Base-by-base conservation (phyloP, 2,888 invertebrate species). In the Phrixothrix hirtus region DNA sequence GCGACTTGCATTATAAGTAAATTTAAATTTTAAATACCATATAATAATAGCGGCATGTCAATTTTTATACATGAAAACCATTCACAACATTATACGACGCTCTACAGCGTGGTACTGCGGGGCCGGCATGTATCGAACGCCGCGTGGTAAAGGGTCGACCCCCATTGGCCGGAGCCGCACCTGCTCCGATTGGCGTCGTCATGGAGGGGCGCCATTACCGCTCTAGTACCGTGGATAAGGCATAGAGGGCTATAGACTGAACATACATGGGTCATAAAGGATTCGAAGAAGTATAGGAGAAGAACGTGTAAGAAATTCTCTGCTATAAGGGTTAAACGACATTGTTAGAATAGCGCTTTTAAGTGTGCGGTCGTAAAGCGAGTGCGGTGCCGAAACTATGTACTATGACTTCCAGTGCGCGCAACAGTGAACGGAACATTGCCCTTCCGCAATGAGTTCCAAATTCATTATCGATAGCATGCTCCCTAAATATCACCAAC, bases 401-500 rank as follows among this genome's bases (percentile, higher is more conserved):
- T 60, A 74, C 69, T 72, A 73, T 73, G 71, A 70, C 68, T 70
- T 66, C 64, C 64, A 70, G 73, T 73, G 74, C 69, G 69, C 65
- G 68, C 65, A 70, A 66, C 66, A 70, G 72, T 73, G 71, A 69
- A 57, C 61, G 67, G 69, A 62, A 64, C 69, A 63, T 65, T 66
- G 71, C 70, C 66, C 66, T 63, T 66, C 72, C 77, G 88, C 87
- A 85, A 94, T 94, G 93, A 91, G 88, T 86, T 92, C 92, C 85
- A 94, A 93, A 87, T 94, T 93, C 85, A 91, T 92, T 85, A 90
- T 94, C 83, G 93, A 94, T 90, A 92, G 92, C 84, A 93, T 94
- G 92, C 89, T 94, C 82, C 93, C 93, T 73, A 94, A 94, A 85
- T 94, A 94, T 83, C 91, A 84, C 78, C 87, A 87, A 77, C 82